Evolutionary conservation across 2,888 invertebrate genomes (phyloP).

Genomic region (Pachymerium ferrugineum): DNA sequence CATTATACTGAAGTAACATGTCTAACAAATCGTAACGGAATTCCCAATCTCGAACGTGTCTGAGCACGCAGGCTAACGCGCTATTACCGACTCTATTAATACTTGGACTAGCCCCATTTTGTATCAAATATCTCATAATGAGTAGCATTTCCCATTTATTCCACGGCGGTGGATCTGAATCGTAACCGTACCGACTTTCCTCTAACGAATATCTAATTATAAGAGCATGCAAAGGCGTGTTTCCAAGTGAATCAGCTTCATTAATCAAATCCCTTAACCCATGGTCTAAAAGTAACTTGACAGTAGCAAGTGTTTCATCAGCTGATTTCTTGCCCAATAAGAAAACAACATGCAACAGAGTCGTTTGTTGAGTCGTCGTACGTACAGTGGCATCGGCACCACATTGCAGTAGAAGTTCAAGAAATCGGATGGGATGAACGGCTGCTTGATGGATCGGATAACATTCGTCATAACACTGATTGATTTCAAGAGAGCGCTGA

Average conservation of each 20-base stretch:
- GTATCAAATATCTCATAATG: constrained; percentile 54
- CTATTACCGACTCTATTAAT: constrained; percentile 66
- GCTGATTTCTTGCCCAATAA: constrained; percentile 64
- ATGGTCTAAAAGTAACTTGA: constrained; percentile 63
- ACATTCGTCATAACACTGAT: constrained; percentile 66
- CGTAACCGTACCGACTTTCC: constrained; percentile 61
- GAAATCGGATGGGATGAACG: constrained; percentile 63
- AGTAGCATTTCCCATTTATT: constrained; percentile 69
- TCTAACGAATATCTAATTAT: constrained; percentile 60
- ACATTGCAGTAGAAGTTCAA: constrained; percentile 52
- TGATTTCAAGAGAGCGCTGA: constrained; percentile 58
- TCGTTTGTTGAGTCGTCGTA: constrained; percentile 67
- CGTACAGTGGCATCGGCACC: constrained; percentile 66
- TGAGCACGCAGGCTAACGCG: constrained; percentile 63
- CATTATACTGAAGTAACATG: constrained; percentile 58
- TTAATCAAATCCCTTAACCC: constrained; percentile 53
- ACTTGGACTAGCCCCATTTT: constrained; percentile 60
- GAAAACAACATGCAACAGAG: constrained; percentile 52
- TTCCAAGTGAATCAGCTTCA: constrained; percentile 64
- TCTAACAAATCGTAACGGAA: constrained; percentile 58
- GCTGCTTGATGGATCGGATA: constrained; percentile 71
- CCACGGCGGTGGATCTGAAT: constrained; percentile 54
- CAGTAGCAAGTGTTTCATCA: constrained; percentile 63
- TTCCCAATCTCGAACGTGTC: constrained; percentile 64
- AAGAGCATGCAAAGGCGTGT: constrained; percentile 65